phyloP scores from a whole-genome alignment of 2,113 vertebrate species.

The Rhinolophus ferrumequinum region DNA sequence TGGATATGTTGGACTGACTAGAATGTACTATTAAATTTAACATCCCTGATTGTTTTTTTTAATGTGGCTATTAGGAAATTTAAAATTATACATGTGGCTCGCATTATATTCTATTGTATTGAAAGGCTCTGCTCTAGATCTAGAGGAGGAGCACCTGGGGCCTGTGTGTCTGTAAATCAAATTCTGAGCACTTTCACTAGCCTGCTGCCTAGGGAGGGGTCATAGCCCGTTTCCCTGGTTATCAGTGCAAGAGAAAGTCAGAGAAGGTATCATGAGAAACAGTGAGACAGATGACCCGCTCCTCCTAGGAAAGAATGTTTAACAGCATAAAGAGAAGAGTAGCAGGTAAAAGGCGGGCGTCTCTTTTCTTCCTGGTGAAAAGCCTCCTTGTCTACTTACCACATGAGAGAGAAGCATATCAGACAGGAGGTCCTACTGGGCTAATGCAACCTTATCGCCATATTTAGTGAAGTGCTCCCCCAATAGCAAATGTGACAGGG shows the following conservation, averaged over 20 bases:
- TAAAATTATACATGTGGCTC: not conserved
- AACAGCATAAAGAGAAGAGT: not conserved
- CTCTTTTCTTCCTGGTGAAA: not conserved
- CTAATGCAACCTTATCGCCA: not conserved
- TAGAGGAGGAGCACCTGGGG: rapidly evolving
- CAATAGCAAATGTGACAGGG: not conserved
- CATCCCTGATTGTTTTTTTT: not conserved
- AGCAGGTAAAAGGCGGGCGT: not conserved
- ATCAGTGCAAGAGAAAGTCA: not conserved
- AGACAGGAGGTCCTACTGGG: not conserved
- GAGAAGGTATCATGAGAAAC: not conserved
- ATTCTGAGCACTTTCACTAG: not conserved
- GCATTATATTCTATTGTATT: not conserved
- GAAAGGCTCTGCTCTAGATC: not conserved
- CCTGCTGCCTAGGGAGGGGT: not conserved
- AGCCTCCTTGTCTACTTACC: not conserved
- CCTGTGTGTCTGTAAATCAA: not conserved
- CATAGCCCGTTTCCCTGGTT: not conserved
- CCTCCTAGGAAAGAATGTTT: not conserved
- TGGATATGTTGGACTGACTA: not conserved
- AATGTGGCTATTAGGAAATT: not conserved
- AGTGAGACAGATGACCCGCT: not conserved
- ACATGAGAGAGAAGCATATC: not conserved
- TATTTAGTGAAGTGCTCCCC: not conserved
- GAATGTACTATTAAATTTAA: not conserved